Evolutionary conservation across 2,113 vertebrate genomes (phyloP), one percentile per base, ranked within the genome.

Genomic region (Oncorhynchus kisutch): DNA sequence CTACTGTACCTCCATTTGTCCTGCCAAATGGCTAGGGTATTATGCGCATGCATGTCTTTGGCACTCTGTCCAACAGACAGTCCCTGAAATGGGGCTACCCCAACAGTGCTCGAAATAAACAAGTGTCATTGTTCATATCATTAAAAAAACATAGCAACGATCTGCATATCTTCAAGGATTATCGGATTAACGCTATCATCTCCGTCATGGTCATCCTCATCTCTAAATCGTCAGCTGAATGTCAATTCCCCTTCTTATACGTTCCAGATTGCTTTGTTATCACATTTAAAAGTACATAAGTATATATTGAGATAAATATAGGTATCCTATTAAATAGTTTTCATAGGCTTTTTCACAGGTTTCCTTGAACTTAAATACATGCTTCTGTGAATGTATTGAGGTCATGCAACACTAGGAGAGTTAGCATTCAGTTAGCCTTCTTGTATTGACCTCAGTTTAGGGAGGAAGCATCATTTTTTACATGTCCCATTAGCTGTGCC

Each of bases 331-430:
- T 84, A 72, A 85, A 75, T 81, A 64, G 54, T 70, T 24, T 77
- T 49, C 45, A 73, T 77, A 60, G 18, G 77, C 67, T 78, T 79
- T 81, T 78, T 49, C 74, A 79, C 62, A 81, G 70, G 85, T 72
- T 83, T 88, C 69, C 85, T 88, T 81, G 45, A 84, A 74, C 54
- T 86, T 87, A 85, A 88, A 90, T 72, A 82, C 90, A 91, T 93
- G 92, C 92, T 82, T 89, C 85, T 91, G 90, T 75, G 76, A 90
- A 88, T 89, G 86, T 89, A 83, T 86, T 86, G 77, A 86, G 86
- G 84, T 89, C 92, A 94, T 94, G 92, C 92, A 94, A 88, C 82
- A 92, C 76, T 84, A 88, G 75, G 73, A 79, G 75, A 86, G 77
- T 73, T 73, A 85, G 85, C 84, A 68, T 84, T 20, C n/a, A 16